Conservation (phyloP, 2,888 invertebrate species). For the Choristoneura rosaceana region DNA sequence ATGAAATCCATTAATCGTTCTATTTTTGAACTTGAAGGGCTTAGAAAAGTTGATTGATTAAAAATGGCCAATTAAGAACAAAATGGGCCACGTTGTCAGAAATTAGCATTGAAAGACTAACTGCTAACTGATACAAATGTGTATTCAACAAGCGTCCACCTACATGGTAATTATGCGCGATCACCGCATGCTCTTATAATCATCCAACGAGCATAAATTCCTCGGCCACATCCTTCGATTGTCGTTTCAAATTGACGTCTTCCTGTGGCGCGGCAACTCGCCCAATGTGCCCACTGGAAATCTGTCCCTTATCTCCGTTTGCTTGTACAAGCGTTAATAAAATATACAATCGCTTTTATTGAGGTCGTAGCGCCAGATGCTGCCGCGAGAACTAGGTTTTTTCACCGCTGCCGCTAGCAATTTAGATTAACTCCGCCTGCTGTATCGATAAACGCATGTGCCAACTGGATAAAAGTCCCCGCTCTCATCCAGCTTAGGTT, state of each 20-base stretch:
- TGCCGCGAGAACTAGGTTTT: conserved; percentile 50
- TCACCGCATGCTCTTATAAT: conserved; percentile 53
- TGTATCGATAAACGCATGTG: conserved; percentile 26
- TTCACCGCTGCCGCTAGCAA: conserved; percentile 12
- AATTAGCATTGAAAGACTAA: conserved; percentile 59
- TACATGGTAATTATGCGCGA: conserved; percentile 66
- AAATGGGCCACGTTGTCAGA: conserved; percentile 9
- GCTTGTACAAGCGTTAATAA: conserved; percentile 47
- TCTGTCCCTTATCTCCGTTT: conserved; percentile 42
- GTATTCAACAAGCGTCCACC: conserved; percentile 71
- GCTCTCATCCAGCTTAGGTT: neutral
- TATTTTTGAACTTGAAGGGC: neutral
- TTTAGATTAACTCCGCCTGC: conserved; percentile 29
- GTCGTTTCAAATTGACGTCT: conserved; percentile 69
- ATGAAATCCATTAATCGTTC: conserved; percentile 10
- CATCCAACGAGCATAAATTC: conserved; percentile 64
- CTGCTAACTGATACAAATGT: conserved; percentile 63
- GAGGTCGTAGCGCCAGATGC: conserved; percentile 58
- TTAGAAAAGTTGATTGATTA: conserved; percentile 2
- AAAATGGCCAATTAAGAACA: neutral
- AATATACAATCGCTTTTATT: conserved; percentile 47
- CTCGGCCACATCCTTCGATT: conserved; percentile 78
- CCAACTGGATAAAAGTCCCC: conserved; percentile 9
- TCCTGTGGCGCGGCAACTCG: conserved; percentile 60
- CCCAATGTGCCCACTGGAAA: conserved; percentile 47